phyloP scores from a whole-genome alignment of 1,140 invertebrate genomes.

The Paracyclopina nana region DNA sequence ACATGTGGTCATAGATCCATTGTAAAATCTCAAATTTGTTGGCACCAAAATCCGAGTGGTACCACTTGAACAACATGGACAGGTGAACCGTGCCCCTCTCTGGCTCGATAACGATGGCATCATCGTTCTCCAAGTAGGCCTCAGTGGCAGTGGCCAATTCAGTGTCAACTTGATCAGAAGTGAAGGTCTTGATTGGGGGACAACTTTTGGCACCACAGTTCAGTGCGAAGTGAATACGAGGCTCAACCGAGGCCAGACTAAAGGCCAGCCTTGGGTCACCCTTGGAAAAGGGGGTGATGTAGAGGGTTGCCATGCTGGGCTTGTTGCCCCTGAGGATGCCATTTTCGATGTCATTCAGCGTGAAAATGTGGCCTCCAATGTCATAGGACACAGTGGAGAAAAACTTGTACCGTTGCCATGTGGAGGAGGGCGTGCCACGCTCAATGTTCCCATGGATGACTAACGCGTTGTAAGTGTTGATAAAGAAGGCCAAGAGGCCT shows the following conservation, averaged over 20 bases:
- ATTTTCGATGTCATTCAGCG: constrained; percentile 20
- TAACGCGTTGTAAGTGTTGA: constrained; percentile 21
- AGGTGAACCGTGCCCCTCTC: constrained; percentile 13
- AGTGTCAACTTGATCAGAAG: constrained; percentile 17
- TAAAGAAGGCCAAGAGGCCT: constrained; percentile 19
- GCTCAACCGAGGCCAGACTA: constrained; percentile 14
- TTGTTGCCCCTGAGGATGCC: constrained; percentile 18
- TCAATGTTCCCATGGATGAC: constrained; percentile 19
- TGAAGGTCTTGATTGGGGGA: constrained; percentile 20
- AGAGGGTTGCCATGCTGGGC: constrained; percentile 15
- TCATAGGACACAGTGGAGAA: constrained; percentile 18
- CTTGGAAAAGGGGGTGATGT: constrained; percentile 18
- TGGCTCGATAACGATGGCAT: constrained; percentile 17
- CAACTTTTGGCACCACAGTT: constrained; percentile 20
- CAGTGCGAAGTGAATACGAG: constrained; percentile 20
- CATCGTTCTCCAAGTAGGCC: constrained; percentile 18
- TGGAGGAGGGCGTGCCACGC: constrained; percentile 18
- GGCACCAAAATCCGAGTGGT: constrained; percentile 18
- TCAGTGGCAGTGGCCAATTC: constrained; percentile 18
- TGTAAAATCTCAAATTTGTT: constrained; percentile 15
- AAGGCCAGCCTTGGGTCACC: constrained; percentile 16
- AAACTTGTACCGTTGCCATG: constrained; percentile 17
- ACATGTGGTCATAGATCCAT: constrained; percentile 16
- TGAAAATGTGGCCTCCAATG: constrained; percentile 17
- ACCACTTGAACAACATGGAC: constrained; percentile 19